A percentile compares a stretch with the other conserved stretches of the same genome.
phyloP scores from a whole-genome alignment of 2,797 vertebrate genomes.

The Vespertilio murinus region DNA sequence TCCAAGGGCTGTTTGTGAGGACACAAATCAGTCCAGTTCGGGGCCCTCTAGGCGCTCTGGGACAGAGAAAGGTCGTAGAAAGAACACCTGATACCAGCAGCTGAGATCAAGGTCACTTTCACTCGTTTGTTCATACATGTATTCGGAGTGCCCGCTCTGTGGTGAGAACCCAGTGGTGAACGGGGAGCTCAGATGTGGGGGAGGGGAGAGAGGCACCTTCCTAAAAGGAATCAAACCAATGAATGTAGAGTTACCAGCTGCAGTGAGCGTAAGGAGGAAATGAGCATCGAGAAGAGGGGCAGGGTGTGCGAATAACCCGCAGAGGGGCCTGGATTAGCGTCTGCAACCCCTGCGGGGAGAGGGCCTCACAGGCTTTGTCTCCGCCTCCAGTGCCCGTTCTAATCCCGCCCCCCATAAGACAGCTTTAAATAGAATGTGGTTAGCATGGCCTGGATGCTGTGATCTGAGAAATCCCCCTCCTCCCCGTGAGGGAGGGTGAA shows the following conservation, averaged over 20 bases:
- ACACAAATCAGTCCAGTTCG: neutral
- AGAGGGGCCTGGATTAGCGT: neutral
- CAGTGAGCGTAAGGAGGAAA: neutral
- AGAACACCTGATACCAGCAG: neutral
- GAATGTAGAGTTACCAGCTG: neutral
- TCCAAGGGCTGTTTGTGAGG: neutral
- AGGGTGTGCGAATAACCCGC: neutral
- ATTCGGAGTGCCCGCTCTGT: neutral
- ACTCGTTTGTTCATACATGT: neutral
- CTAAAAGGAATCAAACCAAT: neutral
- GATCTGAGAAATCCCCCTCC: neutral
- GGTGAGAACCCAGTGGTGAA: neutral
- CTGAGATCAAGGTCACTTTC: neutral
- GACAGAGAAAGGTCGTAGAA: neutral
- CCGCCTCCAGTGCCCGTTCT: neutral
- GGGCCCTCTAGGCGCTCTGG: neutral
- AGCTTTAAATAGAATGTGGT: neutral
- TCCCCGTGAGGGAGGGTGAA: neutral
- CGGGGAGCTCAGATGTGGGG: neutral
- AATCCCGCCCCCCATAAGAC: neutral
- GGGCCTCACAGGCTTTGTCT: neutral
- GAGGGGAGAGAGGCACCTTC: neutral
- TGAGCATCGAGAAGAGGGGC: neutral
- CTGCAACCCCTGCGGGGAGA: neutral
- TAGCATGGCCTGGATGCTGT: neutral